Conservation (phyloP, 1,140 invertebrate genomes). For the Tetramorium alpestre region DNA sequence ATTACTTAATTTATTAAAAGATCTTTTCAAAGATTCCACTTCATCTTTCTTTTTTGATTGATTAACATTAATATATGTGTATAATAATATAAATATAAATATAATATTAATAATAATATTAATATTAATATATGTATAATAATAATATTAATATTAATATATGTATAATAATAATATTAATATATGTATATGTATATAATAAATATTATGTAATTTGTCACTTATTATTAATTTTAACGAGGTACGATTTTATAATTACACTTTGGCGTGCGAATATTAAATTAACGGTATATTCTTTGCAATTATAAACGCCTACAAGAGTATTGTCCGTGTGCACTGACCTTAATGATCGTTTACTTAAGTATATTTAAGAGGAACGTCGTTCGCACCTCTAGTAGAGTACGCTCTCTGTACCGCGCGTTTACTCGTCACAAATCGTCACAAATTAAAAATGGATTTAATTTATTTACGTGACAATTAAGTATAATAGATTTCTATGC, state of each 20-base stretch:
- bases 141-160: too few species aligned
- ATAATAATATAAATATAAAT: too few species aligned
- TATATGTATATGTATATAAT: not conserved
- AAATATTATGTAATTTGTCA: not conserved
- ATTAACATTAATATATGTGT: too few species aligned
- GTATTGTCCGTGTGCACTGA: constrained; percentile 33
- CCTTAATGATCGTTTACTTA: constrained; percentile 44
- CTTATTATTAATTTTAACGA: not conserved
- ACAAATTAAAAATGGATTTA: not conserved
- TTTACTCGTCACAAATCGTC: not conserved
- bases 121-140: too few species aligned
- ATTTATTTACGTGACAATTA: not conserved
- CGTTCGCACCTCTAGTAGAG: not conserved
- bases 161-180: too few species aligned
- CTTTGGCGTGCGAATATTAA: not conserved
- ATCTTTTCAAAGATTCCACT: not conserved
- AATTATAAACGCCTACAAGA: constrained; percentile 12
- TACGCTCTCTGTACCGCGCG: not conserved
- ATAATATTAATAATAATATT: too few species aligned
- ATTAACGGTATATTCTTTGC: not conserved
- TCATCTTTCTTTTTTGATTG: too few species aligned
- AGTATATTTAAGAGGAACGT: not conserved
- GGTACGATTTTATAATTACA: not conserved
- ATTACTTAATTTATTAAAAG: not conserved
- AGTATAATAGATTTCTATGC: not conserved